Evolutionary conservation across 2,797 vertebrate species (phyloP), one percentile per base, ranked within the genome.

Genomic region (Linurgus olivaceus): DNA sequence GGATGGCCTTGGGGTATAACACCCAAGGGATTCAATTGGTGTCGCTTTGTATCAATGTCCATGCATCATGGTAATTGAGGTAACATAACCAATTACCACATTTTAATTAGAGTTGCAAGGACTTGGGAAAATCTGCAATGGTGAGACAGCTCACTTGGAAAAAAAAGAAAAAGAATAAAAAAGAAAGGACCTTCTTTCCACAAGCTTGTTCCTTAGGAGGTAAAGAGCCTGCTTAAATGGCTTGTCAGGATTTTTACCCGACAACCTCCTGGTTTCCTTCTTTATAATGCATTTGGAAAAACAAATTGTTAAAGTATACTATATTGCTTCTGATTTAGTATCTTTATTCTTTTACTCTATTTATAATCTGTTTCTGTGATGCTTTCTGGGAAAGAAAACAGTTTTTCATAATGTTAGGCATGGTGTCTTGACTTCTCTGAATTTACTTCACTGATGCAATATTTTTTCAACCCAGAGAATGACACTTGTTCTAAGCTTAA

Each of bases 51-150:
- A 98, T 98, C 97, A 98, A 96, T 98, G 98, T 98, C 98, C 97
- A 96, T 97, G 98, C 97, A 97, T 98, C 98, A 98, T 97, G 98
- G 98, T 98, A 98, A 98, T 98, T 98, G 98, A 98, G 98, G 98
- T 98, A 98, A 98, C 98, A 98, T 97, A 98, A 98, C 98, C 98
- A 98, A 98, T 98, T 98, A 98, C 98, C 98, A 97, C 98, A 96
- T 98, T 98, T 98, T 98, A 98, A 98, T 98, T 98, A 98, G 98
- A 98, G 97, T 98, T 98, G 97, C 97, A 98, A 98, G 97, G 97
- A 98, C 98, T 98, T 97, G 97, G 97, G 97, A 97, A 98, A 97
- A 98, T 97, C 95, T 96, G 96, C 94, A 95, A 28, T 97, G 90
- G 96, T 95, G 82, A 97, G 96, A 97, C 94, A 97, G 95, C 96